Percentiles rank a stretch among this genome's conserved stretches.
phyloP scores from a whole-genome alignment of 2,113 vertebrate genomes.

The Morone saxatilis region DNA sequence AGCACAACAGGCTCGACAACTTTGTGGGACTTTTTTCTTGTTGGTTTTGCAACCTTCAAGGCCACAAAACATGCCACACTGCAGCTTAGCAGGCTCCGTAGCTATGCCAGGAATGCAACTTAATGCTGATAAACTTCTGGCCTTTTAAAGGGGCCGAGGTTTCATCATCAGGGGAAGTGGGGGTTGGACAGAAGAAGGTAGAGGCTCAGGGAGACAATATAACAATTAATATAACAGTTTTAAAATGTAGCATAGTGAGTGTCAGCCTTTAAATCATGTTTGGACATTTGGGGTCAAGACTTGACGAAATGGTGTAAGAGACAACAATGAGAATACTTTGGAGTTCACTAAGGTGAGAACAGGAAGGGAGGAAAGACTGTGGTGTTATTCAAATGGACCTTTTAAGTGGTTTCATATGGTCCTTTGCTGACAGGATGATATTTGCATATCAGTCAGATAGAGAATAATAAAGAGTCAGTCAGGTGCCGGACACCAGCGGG shows the following conservation, averaged over 20 bases:
- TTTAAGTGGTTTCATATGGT: background rate
- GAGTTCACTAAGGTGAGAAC: background rate
- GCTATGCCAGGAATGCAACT: constrained; percentile 78
- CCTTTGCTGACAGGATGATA: background rate
- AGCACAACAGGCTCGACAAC: constrained; percentile 70
- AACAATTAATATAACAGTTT: background rate
- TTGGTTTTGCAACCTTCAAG: constrained; percentile 51
- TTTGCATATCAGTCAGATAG: constrained; percentile 30
- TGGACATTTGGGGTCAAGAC: background rate
- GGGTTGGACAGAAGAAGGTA: background rate
- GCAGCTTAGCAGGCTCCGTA: constrained; percentile 49
- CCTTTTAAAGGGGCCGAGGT: constrained; percentile 53
- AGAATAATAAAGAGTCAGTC: background rate
- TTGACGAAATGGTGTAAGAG: background rate
- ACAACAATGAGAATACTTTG: background rate
- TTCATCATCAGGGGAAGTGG: constrained; percentile 48
- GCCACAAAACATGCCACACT: constrained; percentile 37
- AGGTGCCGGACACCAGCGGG: background rate
- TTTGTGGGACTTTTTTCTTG: constrained; percentile 17
- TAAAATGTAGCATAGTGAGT: background rate
- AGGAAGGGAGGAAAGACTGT: background rate
- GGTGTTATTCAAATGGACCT: background rate
- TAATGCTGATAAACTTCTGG: constrained; percentile 78
- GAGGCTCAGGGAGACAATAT: background rate
- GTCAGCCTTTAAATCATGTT: background rate